Evolutionary conservation across 2,113 vertebrate genomes (phyloP).

Genomic region (Choloepus hoffmanni): DNA sequence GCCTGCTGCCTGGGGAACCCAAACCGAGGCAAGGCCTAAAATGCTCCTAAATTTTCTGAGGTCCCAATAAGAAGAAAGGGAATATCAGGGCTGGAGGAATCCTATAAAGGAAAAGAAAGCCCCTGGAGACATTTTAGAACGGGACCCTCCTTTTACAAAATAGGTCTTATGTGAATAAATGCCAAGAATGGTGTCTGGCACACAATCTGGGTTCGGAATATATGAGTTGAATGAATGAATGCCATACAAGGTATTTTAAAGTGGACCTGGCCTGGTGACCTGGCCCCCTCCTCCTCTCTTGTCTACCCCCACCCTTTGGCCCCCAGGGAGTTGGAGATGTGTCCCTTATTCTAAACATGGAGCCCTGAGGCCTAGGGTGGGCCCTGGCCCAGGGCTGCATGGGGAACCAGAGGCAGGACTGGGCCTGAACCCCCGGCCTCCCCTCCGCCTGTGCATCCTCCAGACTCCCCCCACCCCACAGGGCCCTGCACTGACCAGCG

Average conservation of each 20-base stretch:
- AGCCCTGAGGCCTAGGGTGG: background rate
- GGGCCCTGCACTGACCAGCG: slow-evolving; percentile 87
- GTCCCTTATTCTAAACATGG: background rate
- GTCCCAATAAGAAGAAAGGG: background rate
- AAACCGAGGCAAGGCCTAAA: background rate
- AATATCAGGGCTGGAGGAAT: background rate
- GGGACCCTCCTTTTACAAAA: background rate
- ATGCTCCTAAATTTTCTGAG: background rate
- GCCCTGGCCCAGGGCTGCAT: background rate
- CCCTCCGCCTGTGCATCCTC: background rate
- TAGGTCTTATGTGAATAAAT: background rate
- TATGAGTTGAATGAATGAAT: background rate
- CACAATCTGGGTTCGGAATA: background rate
- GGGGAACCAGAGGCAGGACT: background rate
- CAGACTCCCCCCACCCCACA: fast-evolving
- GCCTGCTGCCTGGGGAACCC: background rate
- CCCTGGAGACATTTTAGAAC: background rate
- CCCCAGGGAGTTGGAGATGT: background rate
- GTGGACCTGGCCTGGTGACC: background rate
- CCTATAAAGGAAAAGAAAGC: slow-evolving; percentile 3
- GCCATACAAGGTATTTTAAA: background rate
- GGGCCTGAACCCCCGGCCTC: background rate
- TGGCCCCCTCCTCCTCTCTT: fast-evolving
- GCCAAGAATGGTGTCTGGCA: background rate
- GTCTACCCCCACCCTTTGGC: fast-evolving